A percentile compares a stretch with the other conserved stretches of the same genome.
phyloP scores from a whole-genome alignment of 2,797 vertebrate species.

The Siniperca undulata region DNA sequence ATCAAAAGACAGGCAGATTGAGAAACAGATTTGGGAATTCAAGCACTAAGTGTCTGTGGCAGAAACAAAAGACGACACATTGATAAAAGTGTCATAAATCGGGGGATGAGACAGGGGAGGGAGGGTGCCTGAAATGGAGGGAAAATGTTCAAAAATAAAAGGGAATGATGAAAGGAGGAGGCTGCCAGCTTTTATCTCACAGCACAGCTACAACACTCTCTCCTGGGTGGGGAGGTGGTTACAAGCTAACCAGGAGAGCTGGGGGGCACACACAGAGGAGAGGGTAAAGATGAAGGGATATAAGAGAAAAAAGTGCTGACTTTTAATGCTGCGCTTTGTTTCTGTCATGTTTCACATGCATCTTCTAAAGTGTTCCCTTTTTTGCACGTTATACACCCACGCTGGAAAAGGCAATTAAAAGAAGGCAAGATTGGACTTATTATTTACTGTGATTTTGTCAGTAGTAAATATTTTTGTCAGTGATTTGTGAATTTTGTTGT shows the following conservation, averaged over 20 bases:
- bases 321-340: slow-evolving; percentile 58
- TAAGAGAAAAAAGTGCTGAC: slow-evolving; percentile 55
- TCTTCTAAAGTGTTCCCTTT: slow-evolving; percentile 18
- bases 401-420: background rate
- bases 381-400: background rate
- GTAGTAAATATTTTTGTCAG: background rate
- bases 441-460: background rate
- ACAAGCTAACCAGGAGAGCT: slow-evolving; percentile 50
- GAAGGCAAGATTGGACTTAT: background rate
- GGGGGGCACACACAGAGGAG: slow-evolving; percentile 33
- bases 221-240: slow-evolving; percentile 38
- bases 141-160: slow-evolving; percentile 42
- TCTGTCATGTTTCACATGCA: slow-evolving; percentile 49
- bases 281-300: slow-evolving; percentile 44
- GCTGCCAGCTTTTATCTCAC: slow-evolving; percentile 64
- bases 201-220: slow-evolving; percentile 32
- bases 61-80: slow-evolving; percentile 38
- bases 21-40: slow-evolving; percentile 46
- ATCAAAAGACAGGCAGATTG: slow-evolving; percentile 17
- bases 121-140: slow-evolving; percentile 23
- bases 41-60: slow-evolving; percentile 6
- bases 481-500: background rate
- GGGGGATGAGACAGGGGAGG: background rate
- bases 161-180: slow-evolving; percentile 66
- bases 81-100: slow-evolving; percentile 37